Percentiles rank a stretch among this genome's conserved stretches.
These are phyloP conservation scores for Cetonia aurata DNA, from an alignment of 2,888 invertebrate species.

Conservation along the genomic window DNA sequence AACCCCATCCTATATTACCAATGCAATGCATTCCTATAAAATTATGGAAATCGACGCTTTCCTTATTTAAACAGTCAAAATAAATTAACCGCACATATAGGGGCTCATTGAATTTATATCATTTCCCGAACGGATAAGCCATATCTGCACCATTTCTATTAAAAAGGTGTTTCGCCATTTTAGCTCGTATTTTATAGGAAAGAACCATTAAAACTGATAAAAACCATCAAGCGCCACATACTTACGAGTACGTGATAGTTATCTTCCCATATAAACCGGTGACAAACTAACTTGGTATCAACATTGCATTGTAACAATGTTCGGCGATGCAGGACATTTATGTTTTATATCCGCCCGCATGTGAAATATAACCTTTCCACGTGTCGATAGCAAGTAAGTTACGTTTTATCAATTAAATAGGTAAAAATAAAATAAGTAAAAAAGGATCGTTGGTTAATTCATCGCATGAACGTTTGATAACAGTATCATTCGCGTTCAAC, in stretches of 20 bases:
- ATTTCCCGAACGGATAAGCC: not conserved
- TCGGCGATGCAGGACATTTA: slow-evolving; percentile 8
- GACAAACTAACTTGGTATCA: not conserved
- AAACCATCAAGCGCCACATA: not conserved
- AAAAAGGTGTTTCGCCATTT: slow-evolving; percentile 20
- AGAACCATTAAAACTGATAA: slow-evolving; percentile 2
- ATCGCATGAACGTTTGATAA: not conserved
- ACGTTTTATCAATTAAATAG: slow-evolving; percentile 7
- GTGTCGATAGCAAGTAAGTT: not conserved
- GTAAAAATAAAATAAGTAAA: not conserved
- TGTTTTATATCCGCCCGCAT: slow-evolving; percentile 23
- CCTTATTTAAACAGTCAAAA: slow-evolving; percentile 5
- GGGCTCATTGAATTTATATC: slow-evolving; percentile 26
- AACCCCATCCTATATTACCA: too few species aligned
- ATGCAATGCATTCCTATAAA: not conserved
- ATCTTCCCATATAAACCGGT: slow-evolving; percentile 12
- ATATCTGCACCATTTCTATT: not conserved
- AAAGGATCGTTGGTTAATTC: not conserved
- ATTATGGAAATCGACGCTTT: slow-evolving; percentile 1
- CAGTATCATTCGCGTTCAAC: not conserved
- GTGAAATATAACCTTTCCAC: slow-evolving; percentile 8
- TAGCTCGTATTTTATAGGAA: not conserved
- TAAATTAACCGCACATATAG: slow-evolving; percentile 4
- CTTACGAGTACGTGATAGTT: not conserved
- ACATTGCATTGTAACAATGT: slow-evolving; percentile 6